Conservation (phyloP, 2,888 invertebrate genomes). For the Gonocerus acuteangulatus region DNA sequence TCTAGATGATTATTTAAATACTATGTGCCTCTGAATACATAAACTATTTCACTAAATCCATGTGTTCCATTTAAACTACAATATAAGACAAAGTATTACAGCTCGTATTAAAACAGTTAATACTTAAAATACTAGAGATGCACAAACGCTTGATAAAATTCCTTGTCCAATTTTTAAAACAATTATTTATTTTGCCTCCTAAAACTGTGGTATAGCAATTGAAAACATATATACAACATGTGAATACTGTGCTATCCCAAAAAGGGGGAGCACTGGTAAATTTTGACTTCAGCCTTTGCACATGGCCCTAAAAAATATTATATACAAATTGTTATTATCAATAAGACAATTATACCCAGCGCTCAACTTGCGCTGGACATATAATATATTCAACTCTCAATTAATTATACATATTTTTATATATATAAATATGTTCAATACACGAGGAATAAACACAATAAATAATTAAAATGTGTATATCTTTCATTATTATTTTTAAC, state of each 20-base stretch:
- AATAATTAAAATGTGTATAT: slow-evolving; percentile 23
- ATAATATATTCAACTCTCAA: slow-evolving; percentile 18
- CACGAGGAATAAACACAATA: slow-evolving; percentile 26
- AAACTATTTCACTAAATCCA: slow-evolving; percentile 22
- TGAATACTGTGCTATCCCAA: not conserved
- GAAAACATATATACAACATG: slow-evolving; percentile 19
- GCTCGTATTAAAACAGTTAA: slow-evolving; percentile 27
- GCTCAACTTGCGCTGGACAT: slow-evolving; percentile 4
- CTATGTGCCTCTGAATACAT: slow-evolving; percentile 24
- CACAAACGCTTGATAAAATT: slow-evolving; percentile 22
- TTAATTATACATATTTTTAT: slow-evolving; percentile 26
- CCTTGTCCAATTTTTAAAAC: slow-evolving; percentile 4
- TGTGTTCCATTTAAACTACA: slow-evolving; percentile 18
- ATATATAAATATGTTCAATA: slow-evolving; percentile 27
- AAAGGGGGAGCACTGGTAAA: slow-evolving; percentile 8
- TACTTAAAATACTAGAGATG: slow-evolving; percentile 21
- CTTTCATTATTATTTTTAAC: slow-evolving; percentile 3
- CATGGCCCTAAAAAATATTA: slow-evolving; percentile 33
- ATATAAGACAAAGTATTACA: slow-evolving; percentile 25
- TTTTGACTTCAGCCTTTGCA: slow-evolving; percentile 29
- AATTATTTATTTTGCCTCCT: not conserved
- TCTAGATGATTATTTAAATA: slow-evolving; percentile 14
- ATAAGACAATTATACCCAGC: slow-evolving; percentile 24
- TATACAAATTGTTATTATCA: slow-evolving; percentile 29
- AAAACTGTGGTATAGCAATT: slow-evolving; percentile 7